Conservation (phyloP, 2,797 vertebrate genomes). For the Halcyon chelicuti region DNA sequence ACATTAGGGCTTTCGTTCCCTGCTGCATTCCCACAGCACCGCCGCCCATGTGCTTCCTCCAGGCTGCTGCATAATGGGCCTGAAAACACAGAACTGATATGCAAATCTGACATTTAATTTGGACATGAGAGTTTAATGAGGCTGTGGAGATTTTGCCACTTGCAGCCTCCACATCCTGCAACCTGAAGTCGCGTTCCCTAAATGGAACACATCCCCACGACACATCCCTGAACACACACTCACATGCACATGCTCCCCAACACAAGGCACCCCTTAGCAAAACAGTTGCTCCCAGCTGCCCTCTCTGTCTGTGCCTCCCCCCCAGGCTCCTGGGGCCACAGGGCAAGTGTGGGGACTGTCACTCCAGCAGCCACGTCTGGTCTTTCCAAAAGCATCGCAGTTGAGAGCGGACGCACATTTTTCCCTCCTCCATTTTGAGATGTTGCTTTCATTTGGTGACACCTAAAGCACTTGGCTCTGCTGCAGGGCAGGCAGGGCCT, state of each 20-base stretch:
- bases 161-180: conserved; percentile 50
- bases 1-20: neutral
- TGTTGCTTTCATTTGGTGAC: neutral
- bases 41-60: neutral
- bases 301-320: neutral
- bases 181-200: neutral
- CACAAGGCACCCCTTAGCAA: neutral
- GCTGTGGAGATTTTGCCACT: conserved; percentile 54
- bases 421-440: neutral
- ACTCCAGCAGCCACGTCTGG: neutral
- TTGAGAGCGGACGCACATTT: neutral
- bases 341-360: neutral
- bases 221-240: neutral
- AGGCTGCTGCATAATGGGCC: neutral
- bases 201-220: neutral
- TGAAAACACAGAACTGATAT: conserved; percentile 19
- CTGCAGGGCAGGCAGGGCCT: neutral
- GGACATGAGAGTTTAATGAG: conserved; percentile 61
- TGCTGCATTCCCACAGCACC: neutral
- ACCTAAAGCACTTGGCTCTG: neutral
- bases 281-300: neutral
- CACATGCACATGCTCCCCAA: neutral
- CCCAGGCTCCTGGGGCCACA: neutral
- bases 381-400: neutral
- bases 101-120: conserved; percentile 76